A percentile compares a stretch with the other conserved stretches of the same genome.
These are phyloP conservation scores for Myiotriccus ornatus DNA, from an alignment of 2,797 vertebrate genomes.

Conservation along the genomic window DNA sequence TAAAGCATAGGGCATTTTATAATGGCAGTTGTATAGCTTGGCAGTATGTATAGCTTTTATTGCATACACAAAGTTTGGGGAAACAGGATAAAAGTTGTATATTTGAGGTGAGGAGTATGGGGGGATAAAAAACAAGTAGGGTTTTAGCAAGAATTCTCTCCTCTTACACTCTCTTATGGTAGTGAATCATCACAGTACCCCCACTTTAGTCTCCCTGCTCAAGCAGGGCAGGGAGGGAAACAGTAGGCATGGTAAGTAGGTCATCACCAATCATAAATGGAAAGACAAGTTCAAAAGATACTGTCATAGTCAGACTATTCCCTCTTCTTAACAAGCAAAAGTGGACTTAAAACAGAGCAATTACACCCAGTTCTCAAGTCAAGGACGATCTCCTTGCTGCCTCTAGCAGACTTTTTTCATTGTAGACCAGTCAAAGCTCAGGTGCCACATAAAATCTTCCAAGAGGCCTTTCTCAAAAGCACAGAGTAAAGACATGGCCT, in stretches of 20 bases:
- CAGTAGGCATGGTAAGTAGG: neutral
- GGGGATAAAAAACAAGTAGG: neutral
- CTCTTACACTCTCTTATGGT: neutral
- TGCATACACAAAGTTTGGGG: neutral
- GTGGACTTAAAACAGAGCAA: neutral
- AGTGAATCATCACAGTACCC: neutral
- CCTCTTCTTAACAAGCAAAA: neutral
- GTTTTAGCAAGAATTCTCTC: neutral
- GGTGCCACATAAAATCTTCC: neutral
- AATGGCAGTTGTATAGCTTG: neutral
- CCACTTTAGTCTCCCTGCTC: neutral
- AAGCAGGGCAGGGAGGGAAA: neutral
- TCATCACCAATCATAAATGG: neutral
- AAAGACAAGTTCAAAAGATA: neutral
- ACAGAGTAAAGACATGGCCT: neutral
- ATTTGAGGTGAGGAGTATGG: neutral
- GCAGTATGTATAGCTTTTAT: neutral
- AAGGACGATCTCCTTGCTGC: neutral
- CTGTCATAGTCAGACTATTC: neutral
- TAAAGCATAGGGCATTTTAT: neutral
- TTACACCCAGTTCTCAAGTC: neutral
- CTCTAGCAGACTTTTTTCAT: neutral
- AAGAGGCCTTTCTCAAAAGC: neutral
- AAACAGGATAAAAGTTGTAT: neutral
- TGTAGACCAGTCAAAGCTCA: neutral